These are phyloP conservation scores for Drosophila putrida DNA, from an alignment of 2,888 invertebrate genomes.

Conservation along the genomic window DNA sequence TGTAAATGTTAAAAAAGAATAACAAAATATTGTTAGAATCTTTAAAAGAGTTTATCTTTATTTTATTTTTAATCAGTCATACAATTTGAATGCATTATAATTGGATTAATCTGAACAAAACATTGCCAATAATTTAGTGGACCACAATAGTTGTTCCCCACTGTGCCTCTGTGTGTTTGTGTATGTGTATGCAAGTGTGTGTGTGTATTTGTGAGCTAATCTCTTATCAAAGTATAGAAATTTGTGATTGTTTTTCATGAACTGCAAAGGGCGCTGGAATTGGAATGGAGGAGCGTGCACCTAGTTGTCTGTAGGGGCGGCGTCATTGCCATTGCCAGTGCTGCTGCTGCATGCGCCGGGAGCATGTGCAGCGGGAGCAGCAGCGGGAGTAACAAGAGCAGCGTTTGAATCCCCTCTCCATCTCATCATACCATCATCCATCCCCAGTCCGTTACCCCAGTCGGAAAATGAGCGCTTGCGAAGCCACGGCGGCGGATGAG, in stretches of 20 bases:
- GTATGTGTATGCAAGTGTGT: background rate
- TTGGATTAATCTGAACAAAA: too few relatives aligned
- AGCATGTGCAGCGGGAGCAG: slow-evolving; percentile 57
- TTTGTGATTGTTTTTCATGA: slow-evolving; percentile 52
- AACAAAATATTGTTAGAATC: too few relatives aligned
- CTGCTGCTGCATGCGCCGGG: slow-evolving; percentile 57
- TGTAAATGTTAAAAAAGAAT: too few relatives aligned
- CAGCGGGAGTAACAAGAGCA: slow-evolving; percentile 26
- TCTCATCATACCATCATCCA: background rate
- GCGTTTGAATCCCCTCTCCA: slow-evolving; percentile 24
- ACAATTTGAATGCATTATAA: too few relatives aligned
- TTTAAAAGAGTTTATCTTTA: too few relatives aligned
- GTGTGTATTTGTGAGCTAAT: slow-evolving; percentile 55
- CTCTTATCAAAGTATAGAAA: slow-evolving; percentile 69
- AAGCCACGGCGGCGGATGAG: slow-evolving; percentile 37
- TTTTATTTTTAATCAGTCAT: too few relatives aligned
- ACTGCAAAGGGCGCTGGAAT: slow-evolving; percentile 51
- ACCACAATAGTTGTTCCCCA: too few relatives aligned
- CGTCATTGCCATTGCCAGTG: slow-evolving; percentile 22
- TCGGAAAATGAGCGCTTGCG: slow-evolving; percentile 65
- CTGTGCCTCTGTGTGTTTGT: background rate
- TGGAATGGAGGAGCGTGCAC: slow-evolving; percentile 63
- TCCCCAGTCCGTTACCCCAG: slow-evolving; percentile 22
- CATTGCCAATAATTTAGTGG: too few relatives aligned
- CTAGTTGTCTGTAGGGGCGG: slow-evolving; percentile 37